phyloP scores from a whole-genome alignment of 1,140 invertebrate species.

The Ostrea denselamellosa region DNA sequence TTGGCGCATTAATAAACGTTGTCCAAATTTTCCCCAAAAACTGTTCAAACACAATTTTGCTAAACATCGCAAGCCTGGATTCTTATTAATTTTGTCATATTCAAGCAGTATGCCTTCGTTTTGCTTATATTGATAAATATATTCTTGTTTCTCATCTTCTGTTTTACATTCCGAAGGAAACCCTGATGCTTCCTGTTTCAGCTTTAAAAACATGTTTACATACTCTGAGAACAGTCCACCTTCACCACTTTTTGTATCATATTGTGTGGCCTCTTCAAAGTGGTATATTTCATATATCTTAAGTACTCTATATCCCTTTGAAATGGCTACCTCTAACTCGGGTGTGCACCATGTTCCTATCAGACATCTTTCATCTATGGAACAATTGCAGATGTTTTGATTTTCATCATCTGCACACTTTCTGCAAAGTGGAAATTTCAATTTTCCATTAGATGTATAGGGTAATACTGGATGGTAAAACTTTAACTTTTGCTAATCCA shows the following conservation, averaged over 20 bases:
- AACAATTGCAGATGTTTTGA: constrained; percentile 48
- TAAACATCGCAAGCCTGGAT: constrained; percentile 70
- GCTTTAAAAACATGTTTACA: constrained; percentile 61
- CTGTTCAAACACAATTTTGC: constrained; percentile 62
- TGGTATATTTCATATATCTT: constrained; percentile 77
- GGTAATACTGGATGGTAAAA: constrained; percentile 50
- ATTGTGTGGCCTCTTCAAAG: constrained; percentile 46
- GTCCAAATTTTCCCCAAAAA: constrained; percentile 65
- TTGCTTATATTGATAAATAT: constrained; percentile 69
- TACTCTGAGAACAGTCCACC: constrained; percentile 57
- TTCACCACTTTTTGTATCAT: constrained; percentile 22
- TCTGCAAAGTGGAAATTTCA: constrained; percentile 48
- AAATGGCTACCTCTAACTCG: constrained; percentile 75
- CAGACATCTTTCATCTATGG: constrained; percentile 64
- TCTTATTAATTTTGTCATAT: constrained; percentile 69
- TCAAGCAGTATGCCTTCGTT: constrained; percentile 76
- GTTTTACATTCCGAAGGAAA: constrained; percentile 56
- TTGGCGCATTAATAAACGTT: constrained; percentile 50
- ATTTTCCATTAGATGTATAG: constrained; percentile 44
- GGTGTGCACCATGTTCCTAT: constrained; percentile 76
- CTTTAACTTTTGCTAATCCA: constrained; percentile 47
- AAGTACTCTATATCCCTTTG: constrained; percentile 73
- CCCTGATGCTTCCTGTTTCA: constrained; percentile 61
- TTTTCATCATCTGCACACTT: constrained; percentile 49
- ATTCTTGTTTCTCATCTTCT: constrained; percentile 60